Conservation (phyloP, 2,888 invertebrate species). For the Pristionchus fissidentatus region DNA sequence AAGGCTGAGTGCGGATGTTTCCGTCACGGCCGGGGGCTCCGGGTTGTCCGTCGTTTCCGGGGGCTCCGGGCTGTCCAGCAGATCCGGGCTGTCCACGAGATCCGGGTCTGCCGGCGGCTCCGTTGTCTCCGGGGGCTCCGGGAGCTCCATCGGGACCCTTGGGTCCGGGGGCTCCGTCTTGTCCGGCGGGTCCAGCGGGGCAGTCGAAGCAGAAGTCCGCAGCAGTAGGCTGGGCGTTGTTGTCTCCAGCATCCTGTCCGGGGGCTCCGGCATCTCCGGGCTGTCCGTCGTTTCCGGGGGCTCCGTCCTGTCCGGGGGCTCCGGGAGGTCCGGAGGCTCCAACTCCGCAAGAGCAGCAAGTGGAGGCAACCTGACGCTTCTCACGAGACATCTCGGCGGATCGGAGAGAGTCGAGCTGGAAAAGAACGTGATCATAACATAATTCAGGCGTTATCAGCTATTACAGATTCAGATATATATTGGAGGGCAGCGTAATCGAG, state of each 20-base stretch:
- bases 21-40: constrained; percentile 40
- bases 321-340: constrained; percentile 61
- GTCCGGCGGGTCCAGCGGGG: constrained; percentile 53
- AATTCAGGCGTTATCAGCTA: too few relatives aligned
- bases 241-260: constrained; percentile 57
- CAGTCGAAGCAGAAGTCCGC: constrained; percentile 62
- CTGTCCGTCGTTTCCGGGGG: constrained; percentile 60
- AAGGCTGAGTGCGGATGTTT: neutral
- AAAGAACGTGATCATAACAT: neutral
- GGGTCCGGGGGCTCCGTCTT: constrained; percentile 53
- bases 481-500: too few relatives aligned
- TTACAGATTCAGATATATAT: too few relatives aligned
- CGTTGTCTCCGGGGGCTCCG: constrained; percentile 52
- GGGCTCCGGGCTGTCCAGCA: constrained; percentile 43
- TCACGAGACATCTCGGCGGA: constrained; percentile 32
- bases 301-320: constrained; percentile 61
- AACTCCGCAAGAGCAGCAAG: constrained; percentile 47
- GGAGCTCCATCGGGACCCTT: constrained; percentile 59
- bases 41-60: constrained; percentile 47
- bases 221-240: constrained; percentile 48
- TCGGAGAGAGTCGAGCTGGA: constrained; percentile 43
- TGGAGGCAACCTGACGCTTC: constrained; percentile 34
- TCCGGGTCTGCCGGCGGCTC: constrained; percentile 43
- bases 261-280: constrained; percentile 61
- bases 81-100: constrained; percentile 43